Conservation (phyloP, 2,888 invertebrate genomes). For the Esperia sulphurella region DNA sequence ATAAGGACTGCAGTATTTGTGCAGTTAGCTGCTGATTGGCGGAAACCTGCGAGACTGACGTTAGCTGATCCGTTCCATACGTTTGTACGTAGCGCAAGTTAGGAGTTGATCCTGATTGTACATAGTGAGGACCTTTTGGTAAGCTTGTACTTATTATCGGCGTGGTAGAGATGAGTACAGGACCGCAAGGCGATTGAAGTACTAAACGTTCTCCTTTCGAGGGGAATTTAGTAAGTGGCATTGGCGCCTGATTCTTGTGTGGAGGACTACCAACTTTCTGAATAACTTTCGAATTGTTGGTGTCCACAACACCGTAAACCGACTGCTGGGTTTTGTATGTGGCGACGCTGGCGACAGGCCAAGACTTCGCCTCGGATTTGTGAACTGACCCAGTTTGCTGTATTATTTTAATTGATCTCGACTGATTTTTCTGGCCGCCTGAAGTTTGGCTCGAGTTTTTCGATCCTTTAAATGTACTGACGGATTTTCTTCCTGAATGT, state of each 20-base stretch:
- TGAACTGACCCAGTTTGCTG: slow-evolving; percentile 65
- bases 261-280: slow-evolving; percentile 71
- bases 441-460: slow-evolving; percentile 52
- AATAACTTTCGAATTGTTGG: slow-evolving; percentile 63
- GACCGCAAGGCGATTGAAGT: slow-evolving; percentile 67
- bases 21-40: slow-evolving; percentile 82
- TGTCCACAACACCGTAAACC: slow-evolving; percentile 53
- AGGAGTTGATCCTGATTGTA: slow-evolving; percentile 66
- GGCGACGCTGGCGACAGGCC: slow-evolving; percentile 56
- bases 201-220: slow-evolving; percentile 62
- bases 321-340: slow-evolving; percentile 60
- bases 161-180: slow-evolving; percentile 65
- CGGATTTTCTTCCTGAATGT: slow-evolving; percentile 65
- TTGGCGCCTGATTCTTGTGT: slow-evolving; percentile 47
- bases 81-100: slow-evolving; percentile 68
- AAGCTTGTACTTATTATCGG: slow-evolving; percentile 55
- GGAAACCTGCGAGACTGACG: slow-evolving; percentile 70
- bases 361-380: slow-evolving; percentile 63
- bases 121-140: slow-evolving; percentile 72
- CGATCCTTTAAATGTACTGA: slow-evolving; percentile 59
- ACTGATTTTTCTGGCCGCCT: slow-evolving; percentile 57
- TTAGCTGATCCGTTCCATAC: slow-evolving; percentile 58
- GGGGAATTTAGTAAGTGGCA: slow-evolving; percentile 53
- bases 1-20: slow-evolving; percentile 80
- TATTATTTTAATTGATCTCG: slow-evolving; percentile 77